Evolutionary conservation across 2,113 vertebrate genomes (phyloP), one percentile per base, ranked within the genome.

Genomic region (Sylvilagus bachmani): DNA sequence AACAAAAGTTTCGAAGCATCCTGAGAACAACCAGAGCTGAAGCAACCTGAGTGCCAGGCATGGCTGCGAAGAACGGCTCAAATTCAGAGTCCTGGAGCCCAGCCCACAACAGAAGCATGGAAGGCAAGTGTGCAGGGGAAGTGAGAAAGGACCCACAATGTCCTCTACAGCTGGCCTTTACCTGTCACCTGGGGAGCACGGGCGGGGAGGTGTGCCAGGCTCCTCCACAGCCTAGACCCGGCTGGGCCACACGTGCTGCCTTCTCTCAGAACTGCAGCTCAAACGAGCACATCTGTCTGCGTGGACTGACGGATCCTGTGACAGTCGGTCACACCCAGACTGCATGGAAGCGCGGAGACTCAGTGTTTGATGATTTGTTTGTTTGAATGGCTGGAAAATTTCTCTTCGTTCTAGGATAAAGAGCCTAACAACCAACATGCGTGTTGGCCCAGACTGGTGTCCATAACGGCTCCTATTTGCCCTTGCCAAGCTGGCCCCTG

Each of bases 341-440:
- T 71, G 3, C 1, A 14, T 36, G 22, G 29, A 8, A 44, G 19
- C 33, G 10, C 14, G 58, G 49, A 80, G 51, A 83, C 10, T 61
- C 19, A 4, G 44, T 44, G 4, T 19, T 11, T 2, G 19, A 14
- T 17, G 70, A 38, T 44, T 44, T 44, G 44, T 44, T 22, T 83
- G 33, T 53, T 90, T 0, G 0, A 53, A n/a, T 8, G 11, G 6
- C 27, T 77, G 66, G 67, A 44, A 93, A 70, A 10, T 89, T 89
- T 64, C 88, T 81, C 25, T 75, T 80, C 51, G 10, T 78, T 86
- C 44, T 53, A 73, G 58, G 36, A 70, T 38, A 92, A 87, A 86
- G 93, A 79, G 55, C 85, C 36, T 62, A 53, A 79, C n/a, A 62
- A 62, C 70, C 67, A 13, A 5, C 75, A 49, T 6, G 61, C 87